Base-by-base conservation (phyloP, 2,797 vertebrate species). In the Choloepus didactylus region DNA sequence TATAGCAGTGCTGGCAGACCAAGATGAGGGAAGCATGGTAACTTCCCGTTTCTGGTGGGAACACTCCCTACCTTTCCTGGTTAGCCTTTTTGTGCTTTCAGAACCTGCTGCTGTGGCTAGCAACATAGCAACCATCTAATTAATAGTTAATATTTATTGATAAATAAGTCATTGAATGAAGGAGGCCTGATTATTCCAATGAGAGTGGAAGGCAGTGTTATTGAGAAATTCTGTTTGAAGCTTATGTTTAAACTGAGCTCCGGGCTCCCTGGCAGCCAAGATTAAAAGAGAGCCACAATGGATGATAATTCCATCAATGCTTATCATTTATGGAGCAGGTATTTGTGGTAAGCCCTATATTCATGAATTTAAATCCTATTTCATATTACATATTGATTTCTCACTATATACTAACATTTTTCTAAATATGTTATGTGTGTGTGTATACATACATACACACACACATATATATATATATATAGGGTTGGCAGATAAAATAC, bases 191-290 rank as follows among this genome's bases (percentile, higher is more conserved):
- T 49, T 92, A 59, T 89, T 81, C 21, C 9, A 75, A 11, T 72
- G 31, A 69, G 51, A 83, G 35, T 54, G 29, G 9, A 92, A 38
- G 41, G 6, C 3, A 59, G 64, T 79, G 27, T 91, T 77, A 29
- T 29, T 64, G 9, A n/a, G 8, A 82, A 67, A 67, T 56, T 89
- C 85, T 82, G 82, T 49, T 67, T 91, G 27, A 77, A 85, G 94
- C 44, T 75, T 75, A 44, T 94, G 49, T 94, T 81, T 93, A 18
- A 38, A 86, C 2, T 6, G 62, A 82, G 21, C 23, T 89, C 29
- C 87, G 10, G 31, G 21, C 8, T 21, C 91, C 46, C 23, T 38
- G 16, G 11, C 8, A 86, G 51, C 29, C 18, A 86, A 89, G 88
- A 72, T 18, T 87, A 8, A 88, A 80, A 85, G 5, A 59, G 31